phyloP scores from a whole-genome alignment of 2,113 vertebrate species.

The Danio rerio region DNA sequence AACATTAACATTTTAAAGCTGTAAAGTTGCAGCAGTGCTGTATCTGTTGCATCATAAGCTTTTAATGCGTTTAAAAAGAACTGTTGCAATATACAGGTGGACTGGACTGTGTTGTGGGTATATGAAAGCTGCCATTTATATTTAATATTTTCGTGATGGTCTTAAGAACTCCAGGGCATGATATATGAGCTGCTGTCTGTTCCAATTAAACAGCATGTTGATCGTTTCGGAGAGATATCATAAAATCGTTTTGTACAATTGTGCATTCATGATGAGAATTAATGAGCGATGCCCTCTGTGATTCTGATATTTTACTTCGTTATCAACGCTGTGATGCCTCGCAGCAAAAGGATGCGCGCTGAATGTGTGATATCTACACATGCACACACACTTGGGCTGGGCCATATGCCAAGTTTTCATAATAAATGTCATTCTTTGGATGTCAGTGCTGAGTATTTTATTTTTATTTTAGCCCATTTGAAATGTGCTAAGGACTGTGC shows the following conservation, averaged over 20 bases:
- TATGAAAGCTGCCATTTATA: not conserved
- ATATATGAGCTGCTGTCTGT: not conserved
- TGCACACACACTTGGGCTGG: not conserved
- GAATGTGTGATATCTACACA: not conserved
- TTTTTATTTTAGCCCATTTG: not conserved
- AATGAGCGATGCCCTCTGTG: slow-evolving; percentile 24
- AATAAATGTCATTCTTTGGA: not conserved
- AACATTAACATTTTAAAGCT: not conserved
- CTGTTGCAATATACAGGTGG: not conserved
- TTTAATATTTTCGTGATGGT: not conserved
- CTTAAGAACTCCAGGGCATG: not conserved
- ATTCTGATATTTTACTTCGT: slow-evolving; percentile 26
- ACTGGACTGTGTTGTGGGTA: not conserved
- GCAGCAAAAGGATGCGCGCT: not conserved
- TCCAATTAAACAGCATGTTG: not conserved
- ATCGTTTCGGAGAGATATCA: slow-evolving; percentile 8
- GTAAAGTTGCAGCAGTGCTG: not conserved
- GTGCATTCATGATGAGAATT: slow-evolving; percentile 8
- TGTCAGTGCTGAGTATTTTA: not conserved
- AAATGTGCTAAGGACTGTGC: not conserved
- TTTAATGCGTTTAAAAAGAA: not conserved
- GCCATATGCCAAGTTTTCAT: not conserved
- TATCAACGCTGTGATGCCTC: slow-evolving; percentile 32
- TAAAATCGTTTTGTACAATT: slow-evolving; percentile 4
- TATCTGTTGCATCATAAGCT: not conserved